These are phyloP conservation scores for Misgurnus anguillicaudatus DNA, from an alignment of 2,113 vertebrate species.

Conservation along the genomic window DNA sequence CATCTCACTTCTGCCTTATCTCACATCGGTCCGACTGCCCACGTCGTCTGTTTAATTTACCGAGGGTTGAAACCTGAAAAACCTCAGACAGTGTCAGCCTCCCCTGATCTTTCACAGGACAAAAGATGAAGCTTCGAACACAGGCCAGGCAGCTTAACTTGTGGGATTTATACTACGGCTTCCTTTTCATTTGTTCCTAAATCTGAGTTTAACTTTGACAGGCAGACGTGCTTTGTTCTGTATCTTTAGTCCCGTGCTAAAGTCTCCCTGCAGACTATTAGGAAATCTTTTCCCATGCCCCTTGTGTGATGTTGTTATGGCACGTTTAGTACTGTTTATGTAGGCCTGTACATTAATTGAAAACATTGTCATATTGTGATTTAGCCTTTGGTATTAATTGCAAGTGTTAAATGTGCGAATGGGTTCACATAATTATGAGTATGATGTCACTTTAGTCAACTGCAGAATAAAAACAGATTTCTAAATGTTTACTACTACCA, in stretches of 20 bases:
- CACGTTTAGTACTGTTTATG: neutral
- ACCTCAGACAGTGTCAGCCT: slow-evolving; percentile 64
- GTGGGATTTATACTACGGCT: slow-evolving; percentile 65
- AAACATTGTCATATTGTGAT: neutral
- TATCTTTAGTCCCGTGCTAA: neutral
- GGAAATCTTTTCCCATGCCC: slow-evolving; percentile 35
- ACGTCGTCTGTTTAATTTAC: slow-evolving; percentile 60
- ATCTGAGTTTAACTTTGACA: slow-evolving; percentile 51
- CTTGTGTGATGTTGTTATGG: neutral
- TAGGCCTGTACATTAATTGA: neutral
- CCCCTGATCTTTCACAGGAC: slow-evolving; percentile 65
- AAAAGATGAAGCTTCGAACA: slow-evolving; percentile 65
- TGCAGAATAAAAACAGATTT: slow-evolving; percentile 39
- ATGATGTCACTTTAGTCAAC: neutral
- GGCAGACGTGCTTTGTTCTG: slow-evolving; percentile 34
- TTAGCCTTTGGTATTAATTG: neutral
- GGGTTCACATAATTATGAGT: neutral
- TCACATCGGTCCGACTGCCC: slow-evolving; percentile 54
- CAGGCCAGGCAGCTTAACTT: slow-evolving; percentile 67
- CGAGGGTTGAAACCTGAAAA: slow-evolving; percentile 33
- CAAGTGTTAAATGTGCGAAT: neutral
- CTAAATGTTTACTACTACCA: slow-evolving; percentile 77
- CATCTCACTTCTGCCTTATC: slow-evolving; percentile 46
- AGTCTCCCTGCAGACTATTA: slow-evolving; percentile 2
- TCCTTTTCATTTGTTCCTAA: slow-evolving; percentile 55